Base-by-base conservation (phyloP, 2,113 vertebrate species). In the Malurus melanocephalus region DNA sequence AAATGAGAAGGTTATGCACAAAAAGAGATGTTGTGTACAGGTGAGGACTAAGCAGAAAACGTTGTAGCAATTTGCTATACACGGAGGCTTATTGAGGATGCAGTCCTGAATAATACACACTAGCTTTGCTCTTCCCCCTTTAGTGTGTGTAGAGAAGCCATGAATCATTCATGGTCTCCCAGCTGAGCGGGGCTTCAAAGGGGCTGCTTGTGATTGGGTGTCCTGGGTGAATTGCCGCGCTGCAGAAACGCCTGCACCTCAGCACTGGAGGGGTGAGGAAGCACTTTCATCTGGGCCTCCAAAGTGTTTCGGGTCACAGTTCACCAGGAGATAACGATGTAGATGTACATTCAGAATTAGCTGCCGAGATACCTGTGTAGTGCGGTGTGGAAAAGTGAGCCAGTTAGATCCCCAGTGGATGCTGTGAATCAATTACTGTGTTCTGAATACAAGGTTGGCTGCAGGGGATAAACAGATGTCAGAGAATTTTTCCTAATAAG, bases 101-200 rank as follows among this genome's bases (percentile, higher is more conserved):
- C 97, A 97, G 95, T 97, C 97, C 95, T 97, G 96, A 98, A 97
- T 98, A 98, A 98, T 97, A 98, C 97, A 98, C 97, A 96, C 96
- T 95, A 96, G 97, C 97, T 98, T 98, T 98, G 96, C 98, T 98
- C 97, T 98, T 97, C 97, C 96, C 96, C 92, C 98, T 98, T 98
- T 97, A 98, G 97, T 98, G 97, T 98, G 97, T 98, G 98, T 97
- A 97, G 97, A 97, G 97, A 97, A 97, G 89, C 98, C 97, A 99
- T 99, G 97, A 98, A 99, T 99, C 95, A 99, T 99, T 99, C 98
- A 99, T 98, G 97, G 97, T 97, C 97, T 98, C 98, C 98, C 97
- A 98, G 97, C 98, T 98, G 98, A 98, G 98, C 97, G 68, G 96
- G 97, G 98, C 98, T 99, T 99, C 98, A 99, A 98, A 99, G 97